Evolutionary conservation across 2,797 vertebrate species (phyloP).

Genomic region (Odontamblyopus rebecca): DNA sequence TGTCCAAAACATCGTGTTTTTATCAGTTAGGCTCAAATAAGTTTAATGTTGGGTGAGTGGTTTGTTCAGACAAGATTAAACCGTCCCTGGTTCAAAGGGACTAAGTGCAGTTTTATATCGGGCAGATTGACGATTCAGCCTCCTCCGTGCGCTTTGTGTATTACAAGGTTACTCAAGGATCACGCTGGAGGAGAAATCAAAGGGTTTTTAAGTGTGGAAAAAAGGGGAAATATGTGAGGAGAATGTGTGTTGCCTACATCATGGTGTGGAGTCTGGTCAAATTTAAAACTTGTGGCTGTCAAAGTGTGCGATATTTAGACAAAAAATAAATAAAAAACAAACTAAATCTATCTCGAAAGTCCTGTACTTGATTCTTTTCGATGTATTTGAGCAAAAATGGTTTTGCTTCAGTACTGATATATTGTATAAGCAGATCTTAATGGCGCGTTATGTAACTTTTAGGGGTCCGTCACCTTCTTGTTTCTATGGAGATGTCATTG

Average conservation of each 20-base stretch:
- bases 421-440: too few relatives aligned
- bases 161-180: constrained; percentile 12
- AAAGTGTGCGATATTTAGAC: background rate
- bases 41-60: background rate
- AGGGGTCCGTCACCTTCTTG: too few relatives aligned
- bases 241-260: constrained; percentile 1
- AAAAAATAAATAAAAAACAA: background rate
- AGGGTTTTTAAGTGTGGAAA: constrained; percentile 16
- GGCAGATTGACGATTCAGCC: constrained; percentile 2
- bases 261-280: background rate
- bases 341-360: background rate
- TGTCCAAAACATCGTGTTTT: background rate
- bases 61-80: background rate
- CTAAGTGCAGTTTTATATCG: constrained; percentile 7
- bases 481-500: too few relatives aligned
- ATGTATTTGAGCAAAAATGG: background rate
- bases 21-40: background rate
- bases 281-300: background rate
- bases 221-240: constrained; percentile 6
- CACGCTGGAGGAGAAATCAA: background rate
- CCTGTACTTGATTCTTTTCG: too few relatives aligned
- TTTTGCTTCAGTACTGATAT: too few relatives aligned
- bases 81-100: background rate
- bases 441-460: too few relatives aligned
- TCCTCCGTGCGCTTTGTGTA: constrained; percentile 12